These are phyloP conservation scores for Muschampia plurimacula DNA, from an alignment of 2,888 invertebrate species.

Conservation along the genomic window DNA sequence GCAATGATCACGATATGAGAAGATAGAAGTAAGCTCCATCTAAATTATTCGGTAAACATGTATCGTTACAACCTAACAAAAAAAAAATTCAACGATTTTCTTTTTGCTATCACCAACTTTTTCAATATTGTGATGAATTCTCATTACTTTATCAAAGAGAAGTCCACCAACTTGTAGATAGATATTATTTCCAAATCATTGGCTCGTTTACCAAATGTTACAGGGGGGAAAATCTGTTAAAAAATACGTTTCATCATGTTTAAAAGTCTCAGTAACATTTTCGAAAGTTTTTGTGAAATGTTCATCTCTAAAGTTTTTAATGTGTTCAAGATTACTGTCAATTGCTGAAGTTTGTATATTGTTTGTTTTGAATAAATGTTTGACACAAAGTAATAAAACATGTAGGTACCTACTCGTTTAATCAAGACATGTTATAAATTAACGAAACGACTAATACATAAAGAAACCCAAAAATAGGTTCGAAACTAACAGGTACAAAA, in stretches of 20 bases:
- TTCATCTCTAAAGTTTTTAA: background rate
- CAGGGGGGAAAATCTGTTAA: background rate
- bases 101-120: background rate
- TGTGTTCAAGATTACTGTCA: background rate
- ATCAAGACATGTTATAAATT: too few relatives aligned
- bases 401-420: too few relatives aligned
- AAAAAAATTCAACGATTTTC: too few relatives aligned
- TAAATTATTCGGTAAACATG: too few relatives aligned
- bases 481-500: too few relatives aligned
- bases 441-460: too few relatives aligned
- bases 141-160: background rate
- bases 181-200: conserved; percentile 3
- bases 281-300: background rate
- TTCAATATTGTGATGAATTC: background rate
- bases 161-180: background rate
- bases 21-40: too few relatives aligned
- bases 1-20: too few relatives aligned
- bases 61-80: too few relatives aligned
- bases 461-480: too few relatives aligned
- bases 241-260: background rate
- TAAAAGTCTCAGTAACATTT: background rate
- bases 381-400: background rate
- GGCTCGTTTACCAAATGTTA: background rate
- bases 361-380: background rate
- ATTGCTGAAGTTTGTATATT: background rate